Conservation (phyloP, 1,140 invertebrate genomes). For the Pseudomyrmex concolor region DNA sequence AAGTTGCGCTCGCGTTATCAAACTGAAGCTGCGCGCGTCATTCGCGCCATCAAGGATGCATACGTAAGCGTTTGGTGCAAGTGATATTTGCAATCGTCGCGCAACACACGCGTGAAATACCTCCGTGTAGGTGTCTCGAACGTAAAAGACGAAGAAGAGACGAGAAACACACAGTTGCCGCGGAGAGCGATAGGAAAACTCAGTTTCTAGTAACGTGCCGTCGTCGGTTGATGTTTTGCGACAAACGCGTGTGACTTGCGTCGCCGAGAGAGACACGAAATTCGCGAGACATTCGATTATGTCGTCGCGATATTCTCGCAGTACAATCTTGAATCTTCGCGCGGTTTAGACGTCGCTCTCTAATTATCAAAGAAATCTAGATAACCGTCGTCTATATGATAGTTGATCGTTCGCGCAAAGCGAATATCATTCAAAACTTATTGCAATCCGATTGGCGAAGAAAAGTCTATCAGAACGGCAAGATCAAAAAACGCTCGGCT, state of each 20-base stretch:
- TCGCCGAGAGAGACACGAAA: neutral
- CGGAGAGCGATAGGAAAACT: conserved; percentile 39
- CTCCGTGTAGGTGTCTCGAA: conserved; percentile 12
- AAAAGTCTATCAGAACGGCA: too few relatives aligned
- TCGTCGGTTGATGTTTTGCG: conserved; percentile 34
- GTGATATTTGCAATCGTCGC: neutral
- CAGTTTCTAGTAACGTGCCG: conserved; percentile 59
- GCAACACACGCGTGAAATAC: conserved; percentile 13
- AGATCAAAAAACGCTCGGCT: too few relatives aligned
- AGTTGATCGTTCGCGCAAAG: too few relatives aligned
- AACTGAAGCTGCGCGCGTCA: neutral
- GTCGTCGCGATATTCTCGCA: neutral
- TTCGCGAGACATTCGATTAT: neutral
- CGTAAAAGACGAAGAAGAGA: conserved; percentile 18
- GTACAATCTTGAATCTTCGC: too few relatives aligned
- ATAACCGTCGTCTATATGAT: too few relatives aligned
- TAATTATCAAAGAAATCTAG: too few relatives aligned
- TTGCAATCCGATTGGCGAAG: too few relatives aligned
- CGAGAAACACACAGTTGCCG: conserved; percentile 49
- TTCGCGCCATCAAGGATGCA: neutral
- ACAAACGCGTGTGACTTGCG: neutral
- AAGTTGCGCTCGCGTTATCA: conserved; percentile 47
- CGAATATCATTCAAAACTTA: too few relatives aligned
- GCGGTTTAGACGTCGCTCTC: too few relatives aligned
- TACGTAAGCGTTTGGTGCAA: conserved; percentile 7